Evolutionary conservation across 2,888 invertebrate species (phyloP).

Genomic region (Thalpophila matura): DNA sequence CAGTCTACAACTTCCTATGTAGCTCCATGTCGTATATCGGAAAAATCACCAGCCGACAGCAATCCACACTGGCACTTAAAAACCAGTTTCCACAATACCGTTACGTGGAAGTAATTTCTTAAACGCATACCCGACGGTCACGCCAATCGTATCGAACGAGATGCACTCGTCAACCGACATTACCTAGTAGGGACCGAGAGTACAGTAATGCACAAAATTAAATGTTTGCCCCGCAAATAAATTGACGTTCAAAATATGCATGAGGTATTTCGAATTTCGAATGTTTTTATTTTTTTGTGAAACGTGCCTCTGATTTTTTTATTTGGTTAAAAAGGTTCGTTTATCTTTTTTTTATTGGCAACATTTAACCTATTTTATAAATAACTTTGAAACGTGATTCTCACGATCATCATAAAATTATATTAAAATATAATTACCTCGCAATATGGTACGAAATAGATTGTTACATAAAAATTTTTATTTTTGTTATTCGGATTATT

Average conservation of each 20-base stretch:
- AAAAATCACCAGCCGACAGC: slow-evolving; percentile 76
- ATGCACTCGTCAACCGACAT: slow-evolving; percentile 63
- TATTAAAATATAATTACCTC: slow-evolving; percentile 11
- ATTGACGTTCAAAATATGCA: slow-evolving; percentile 13
- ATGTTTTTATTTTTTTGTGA: slow-evolving; percentile 6
- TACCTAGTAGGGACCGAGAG: slow-evolving; percentile 29
- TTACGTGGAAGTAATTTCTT: slow-evolving; percentile 86
- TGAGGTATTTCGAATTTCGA: slow-evolving; percentile 33
- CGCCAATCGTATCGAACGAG: slow-evolving; percentile 72
- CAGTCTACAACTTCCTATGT: slow-evolving; percentile 36
- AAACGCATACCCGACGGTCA: slow-evolving; percentile 78
- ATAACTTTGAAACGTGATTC: not conserved
- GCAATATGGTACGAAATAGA: slow-evolving; percentile 24
- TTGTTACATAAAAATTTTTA: slow-evolving; percentile 23
- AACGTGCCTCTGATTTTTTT: slow-evolving; percentile 3
- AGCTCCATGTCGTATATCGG: slow-evolving; percentile 68
- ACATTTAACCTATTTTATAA: slow-evolving; percentile 11
- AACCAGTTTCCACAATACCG: slow-evolving; percentile 84
- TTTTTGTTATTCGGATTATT: slow-evolving; percentile 22
- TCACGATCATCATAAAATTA: not conserved
- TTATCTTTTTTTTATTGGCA: not conserved
- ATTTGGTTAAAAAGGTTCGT: slow-evolving; percentile 4
- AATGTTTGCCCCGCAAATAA: slow-evolving; percentile 28
- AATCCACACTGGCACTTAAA: slow-evolving; percentile 72
- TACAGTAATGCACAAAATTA: slow-evolving; percentile 27